Evolutionary conservation across 2,797 vertebrate species (phyloP).

Genomic region (Sebastes minor): DNA sequence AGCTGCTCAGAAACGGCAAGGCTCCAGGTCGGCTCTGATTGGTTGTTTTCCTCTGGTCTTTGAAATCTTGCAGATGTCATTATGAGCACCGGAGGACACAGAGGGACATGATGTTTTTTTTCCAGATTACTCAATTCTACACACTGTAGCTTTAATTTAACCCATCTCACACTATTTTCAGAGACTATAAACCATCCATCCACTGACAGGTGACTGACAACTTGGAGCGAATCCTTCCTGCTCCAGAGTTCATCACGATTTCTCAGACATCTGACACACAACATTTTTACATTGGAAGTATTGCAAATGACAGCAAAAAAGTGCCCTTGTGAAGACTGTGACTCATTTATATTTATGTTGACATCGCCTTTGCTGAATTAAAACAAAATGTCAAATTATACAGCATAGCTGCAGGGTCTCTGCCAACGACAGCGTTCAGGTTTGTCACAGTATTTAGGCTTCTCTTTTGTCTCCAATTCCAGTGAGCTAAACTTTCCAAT

Average conservation of each 20-base stretch:
- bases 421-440: neutral
- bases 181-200: neutral
- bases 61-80: too few relatives aligned
- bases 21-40: too few relatives aligned
- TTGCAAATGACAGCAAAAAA: neutral
- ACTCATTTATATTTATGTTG: neutral
- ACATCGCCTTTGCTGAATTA: neutral
- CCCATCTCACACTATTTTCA: neutral
- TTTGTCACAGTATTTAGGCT: constrained; percentile 2
- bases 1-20: too few relatives aligned
- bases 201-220: neutral
- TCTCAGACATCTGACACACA: neutral
- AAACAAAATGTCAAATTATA: constrained; percentile 7
- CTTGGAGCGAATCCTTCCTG: neutral
- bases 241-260: neutral
- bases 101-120: too few relatives aligned
- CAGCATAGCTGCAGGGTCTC: neutral
- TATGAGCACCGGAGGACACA: too few relatives aligned
- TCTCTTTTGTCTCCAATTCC: constrained; percentile 7
- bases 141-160: neutral
- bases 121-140: too few relatives aligned
- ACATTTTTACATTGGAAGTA: neutral
- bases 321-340: neutral
- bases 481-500: constrained; percentile 1
- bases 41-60: too few relatives aligned